Conservation (phyloP, 2,113 vertebrate genomes). For the Notechis scutatus region DNA sequence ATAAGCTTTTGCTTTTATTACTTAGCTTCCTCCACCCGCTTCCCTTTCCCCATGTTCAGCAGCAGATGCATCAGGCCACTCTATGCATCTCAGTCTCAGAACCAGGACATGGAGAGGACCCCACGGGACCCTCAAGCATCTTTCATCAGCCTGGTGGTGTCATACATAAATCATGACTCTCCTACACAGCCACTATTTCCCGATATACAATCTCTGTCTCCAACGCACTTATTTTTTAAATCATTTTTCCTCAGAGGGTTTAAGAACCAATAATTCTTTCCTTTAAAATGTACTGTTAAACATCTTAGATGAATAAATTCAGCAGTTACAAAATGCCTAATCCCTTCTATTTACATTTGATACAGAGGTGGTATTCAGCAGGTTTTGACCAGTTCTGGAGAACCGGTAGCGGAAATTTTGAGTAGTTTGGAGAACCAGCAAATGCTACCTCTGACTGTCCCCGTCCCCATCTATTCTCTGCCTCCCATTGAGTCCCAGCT, state of each 20-base stretch:
- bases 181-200: not conserved
- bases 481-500: too few relatives aligned
- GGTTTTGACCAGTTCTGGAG: too few relatives aligned
- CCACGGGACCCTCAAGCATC: not conserved
- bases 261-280: constrained; percentile 2
- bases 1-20: constrained; percentile 24
- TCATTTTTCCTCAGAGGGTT: not conserved
- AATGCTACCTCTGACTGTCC: too few relatives aligned
- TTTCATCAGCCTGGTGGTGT: constrained; percentile 12
- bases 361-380: not conserved
- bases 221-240: not conserved
- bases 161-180: constrained; percentile 9
- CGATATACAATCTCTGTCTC: not conserved
- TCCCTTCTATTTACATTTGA: not conserved
- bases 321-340: not conserved
- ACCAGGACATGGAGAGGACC: not conserved
- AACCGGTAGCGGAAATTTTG: too few relatives aligned
- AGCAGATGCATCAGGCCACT: not conserved
- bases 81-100: constrained; percentile 9
- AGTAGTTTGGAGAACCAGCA: too few relatives aligned
- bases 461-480: too few relatives aligned
- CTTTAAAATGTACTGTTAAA: not conserved
- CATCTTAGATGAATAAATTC: not conserved
- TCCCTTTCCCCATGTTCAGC: not conserved
- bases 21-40: not conserved